phyloP scores from a whole-genome alignment of 2,888 invertebrate genomes.

The Heliconius ethilla region DNA sequence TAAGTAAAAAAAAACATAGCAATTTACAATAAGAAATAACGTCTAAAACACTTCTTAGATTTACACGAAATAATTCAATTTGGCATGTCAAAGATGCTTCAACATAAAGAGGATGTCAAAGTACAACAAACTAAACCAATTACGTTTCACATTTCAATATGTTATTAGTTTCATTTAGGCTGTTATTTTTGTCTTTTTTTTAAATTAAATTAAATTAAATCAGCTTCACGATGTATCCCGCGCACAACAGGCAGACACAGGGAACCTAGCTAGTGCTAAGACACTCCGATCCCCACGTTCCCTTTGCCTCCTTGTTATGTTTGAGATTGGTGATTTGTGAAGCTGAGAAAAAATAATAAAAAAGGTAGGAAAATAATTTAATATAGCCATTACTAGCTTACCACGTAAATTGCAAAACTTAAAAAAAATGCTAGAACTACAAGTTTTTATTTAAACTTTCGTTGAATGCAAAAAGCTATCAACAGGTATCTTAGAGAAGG shows the following conservation, averaged over 20 bases:
- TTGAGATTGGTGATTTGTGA: no score
- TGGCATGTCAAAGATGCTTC: neutral
- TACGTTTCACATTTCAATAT: slow-evolving; percentile 2
- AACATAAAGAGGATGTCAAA: neutral
- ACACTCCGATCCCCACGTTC: no score
- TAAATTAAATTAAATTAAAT: no score
- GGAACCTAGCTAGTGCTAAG: no score
- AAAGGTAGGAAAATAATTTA: neutral
- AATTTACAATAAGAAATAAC: neutral
- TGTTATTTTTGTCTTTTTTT: no score
- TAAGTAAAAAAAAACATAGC: no score
- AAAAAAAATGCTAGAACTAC: neutral
- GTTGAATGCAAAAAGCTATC: slow-evolving; percentile 4
- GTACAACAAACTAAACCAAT: slow-evolving; percentile 6
- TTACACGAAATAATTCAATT: neutral
- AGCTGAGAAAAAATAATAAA: no score
- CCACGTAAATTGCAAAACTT: neutral
- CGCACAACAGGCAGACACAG: no score
- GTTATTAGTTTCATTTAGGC: no score
- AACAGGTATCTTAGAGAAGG: slow-evolving; percentile 36
- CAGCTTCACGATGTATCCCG: no score
- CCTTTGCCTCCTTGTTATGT: no score
- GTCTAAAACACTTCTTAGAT: neutral
- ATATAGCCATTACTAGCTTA: no score
- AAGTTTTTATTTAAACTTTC: neutral